A percentile compares a stretch with the other conserved stretches of the same genome.
Evolutionary conservation across 2,888 invertebrate species (phyloP).

Genomic region (Acronicta alni): DNA sequence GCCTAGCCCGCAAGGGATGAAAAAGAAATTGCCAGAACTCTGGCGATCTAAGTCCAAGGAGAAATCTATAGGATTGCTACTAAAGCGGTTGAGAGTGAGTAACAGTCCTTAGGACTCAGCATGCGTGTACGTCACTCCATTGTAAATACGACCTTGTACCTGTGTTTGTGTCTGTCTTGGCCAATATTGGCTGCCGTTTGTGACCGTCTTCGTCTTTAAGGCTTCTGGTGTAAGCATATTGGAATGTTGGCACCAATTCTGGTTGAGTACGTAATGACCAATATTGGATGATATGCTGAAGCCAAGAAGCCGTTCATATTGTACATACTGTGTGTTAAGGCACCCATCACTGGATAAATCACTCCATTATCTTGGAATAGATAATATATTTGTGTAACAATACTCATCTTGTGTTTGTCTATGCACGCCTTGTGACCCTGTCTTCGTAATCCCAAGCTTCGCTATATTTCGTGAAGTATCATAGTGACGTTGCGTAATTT

Average conservation of each 20-base stretch:
- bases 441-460: constrained; percentile 47
- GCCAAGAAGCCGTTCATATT: constrained; percentile 39
- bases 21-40: constrained; percentile 81
- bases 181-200: constrained; percentile 59
- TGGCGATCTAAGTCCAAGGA: constrained; percentile 83
- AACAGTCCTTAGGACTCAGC: constrained; percentile 59
- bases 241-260: constrained; percentile 24
- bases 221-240: constrained; percentile 62
- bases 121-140: constrained; percentile 63
- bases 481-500: constrained; percentile 27
- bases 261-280: constrained; percentile 5
- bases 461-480: constrained; percentile 52
- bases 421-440: constrained; percentile 56
- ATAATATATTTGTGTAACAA: constrained; percentile 53
- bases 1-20: constrained; percentile 72
- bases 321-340: constrained; percentile 39
- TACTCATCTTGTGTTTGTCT: constrained; percentile 61
- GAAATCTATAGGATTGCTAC: constrained; percentile 82
- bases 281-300: constrained; percentile 33
- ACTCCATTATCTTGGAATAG: constrained; percentile 31
- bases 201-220: constrained; percentile 60
- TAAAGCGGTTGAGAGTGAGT: constrained; percentile 84
- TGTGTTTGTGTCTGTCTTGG: constrained; percentile 68
- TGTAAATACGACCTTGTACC: constrained; percentile 72
- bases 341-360: constrained; percentile 47